phyloP scores from a whole-genome alignment of 2,113 vertebrate species.

The Pseudorectes ferrugineus region DNA sequence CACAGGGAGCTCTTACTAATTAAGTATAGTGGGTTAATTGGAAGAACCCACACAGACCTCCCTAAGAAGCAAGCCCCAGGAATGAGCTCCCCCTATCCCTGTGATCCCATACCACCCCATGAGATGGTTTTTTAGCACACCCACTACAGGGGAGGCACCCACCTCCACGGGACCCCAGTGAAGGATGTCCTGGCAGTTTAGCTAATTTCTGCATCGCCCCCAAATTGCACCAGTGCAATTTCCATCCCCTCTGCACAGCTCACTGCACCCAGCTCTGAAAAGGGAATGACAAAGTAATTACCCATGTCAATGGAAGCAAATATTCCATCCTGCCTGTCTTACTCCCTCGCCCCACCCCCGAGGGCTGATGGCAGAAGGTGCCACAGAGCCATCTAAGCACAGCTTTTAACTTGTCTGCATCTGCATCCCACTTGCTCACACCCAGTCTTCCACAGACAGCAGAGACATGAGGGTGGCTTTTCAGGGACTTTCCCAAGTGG shows the following conservation, averaged over 20 bases:
- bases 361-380: neutral
- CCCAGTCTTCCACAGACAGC: neutral
- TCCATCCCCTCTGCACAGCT: neutral
- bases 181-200: neutral
- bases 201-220: neutral
- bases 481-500: neutral
- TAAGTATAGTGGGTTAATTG: neutral
- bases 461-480: neutral
- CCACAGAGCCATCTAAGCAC: neutral
- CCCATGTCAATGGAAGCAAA: neutral
- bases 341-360: neutral
- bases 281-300: conserved; percentile 41
- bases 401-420: neutral
- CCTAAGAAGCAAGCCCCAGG: neutral
- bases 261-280: neutral
- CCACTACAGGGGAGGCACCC: neutral
- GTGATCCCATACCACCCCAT: neutral
- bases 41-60: neutral
- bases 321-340: neutral
- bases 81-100: neutral
- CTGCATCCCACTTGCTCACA: neutral
- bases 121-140: neutral
- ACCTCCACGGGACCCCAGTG: neutral
- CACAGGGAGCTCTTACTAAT: neutral
- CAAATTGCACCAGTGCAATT: neutral